Evolutionary conservation across 2,888 invertebrate genomes (phyloP), one percentile per base, ranked within the genome.

Genomic region (Parasteatoda lunata): DNA sequence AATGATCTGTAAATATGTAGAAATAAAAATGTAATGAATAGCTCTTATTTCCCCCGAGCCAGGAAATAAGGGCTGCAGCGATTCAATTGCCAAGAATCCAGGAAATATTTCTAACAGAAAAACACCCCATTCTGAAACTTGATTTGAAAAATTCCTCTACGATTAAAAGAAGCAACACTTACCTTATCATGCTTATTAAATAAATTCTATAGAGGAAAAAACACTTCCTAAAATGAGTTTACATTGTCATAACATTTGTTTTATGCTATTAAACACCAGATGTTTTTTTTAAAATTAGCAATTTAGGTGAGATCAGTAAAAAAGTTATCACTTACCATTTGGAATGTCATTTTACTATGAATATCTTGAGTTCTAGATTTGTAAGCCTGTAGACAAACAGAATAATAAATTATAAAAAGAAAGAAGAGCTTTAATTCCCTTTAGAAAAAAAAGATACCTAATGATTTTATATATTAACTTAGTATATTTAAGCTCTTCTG

Each of bases 1-100:
- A 92, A 97, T 97, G 82, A 95, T 94, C 94, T 94, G 92, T 77
- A 93, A 30, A 93, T 77, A 77, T 72, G 13, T 51, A 51, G 49
- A 73, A 66, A 30, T 49, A 73, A 11, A 73, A 73, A 80, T 49
- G 59, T 59, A 59, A 59, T 59, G 59, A n/a, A 8, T 59, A 4
- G 59, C n/a, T 59, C 59, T 13, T 13, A 59, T 13, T 59, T 59
- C n/a, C 4, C 13, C 7, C 8, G n/a, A 8, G n/a, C 5, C 3
- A n/a, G 59, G 59, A 59, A 59, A 59, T 59, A 59, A 68, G 30
- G 66, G 66, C 66, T 68, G 66, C 15, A n/a, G n/a, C n/a, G 59
- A 13, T 59, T 30, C 30, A 30, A 30, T 30, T 30, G 30, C 2
- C 0, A 30, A 30, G 30, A 30, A 30, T 30, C 30, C 30, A 2